Conservation (phyloP, 2,888 invertebrate species). For the Chrysolina oricalcia region DNA sequence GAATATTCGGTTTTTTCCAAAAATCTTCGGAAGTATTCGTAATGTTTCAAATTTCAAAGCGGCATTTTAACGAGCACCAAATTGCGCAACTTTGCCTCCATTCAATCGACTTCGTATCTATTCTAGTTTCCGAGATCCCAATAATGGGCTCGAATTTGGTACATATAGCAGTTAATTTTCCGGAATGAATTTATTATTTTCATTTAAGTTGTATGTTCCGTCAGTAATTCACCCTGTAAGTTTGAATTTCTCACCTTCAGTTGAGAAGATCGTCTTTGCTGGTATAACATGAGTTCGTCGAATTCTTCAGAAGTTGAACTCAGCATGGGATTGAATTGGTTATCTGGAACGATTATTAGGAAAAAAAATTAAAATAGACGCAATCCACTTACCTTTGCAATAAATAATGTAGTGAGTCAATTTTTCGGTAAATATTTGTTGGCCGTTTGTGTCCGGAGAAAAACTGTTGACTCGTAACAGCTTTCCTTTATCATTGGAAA, state of each 20-base stretch:
- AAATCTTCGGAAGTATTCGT: too few relatives aligned
- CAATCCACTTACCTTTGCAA: slow-evolving; percentile 27
- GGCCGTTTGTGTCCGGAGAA: slow-evolving; percentile 36
- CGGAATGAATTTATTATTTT: too few relatives aligned
- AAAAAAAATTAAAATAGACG: not conserved
- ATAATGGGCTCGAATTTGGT: too few relatives aligned
- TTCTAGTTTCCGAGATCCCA: too few relatives aligned
- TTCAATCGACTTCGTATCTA: too few relatives aligned
- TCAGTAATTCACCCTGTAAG: not conserved
- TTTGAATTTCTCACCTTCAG: slow-evolving; percentile 9
- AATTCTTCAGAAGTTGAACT: slow-evolving; percentile 45
- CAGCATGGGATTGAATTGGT: slow-evolving; percentile 43
- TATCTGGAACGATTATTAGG: not conserved
- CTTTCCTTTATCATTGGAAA: slow-evolving; percentile 41
- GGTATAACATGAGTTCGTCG: slow-evolving; percentile 16
- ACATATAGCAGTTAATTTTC: too few relatives aligned
- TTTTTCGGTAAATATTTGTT: slow-evolving; percentile 45
- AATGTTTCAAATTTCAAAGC: too few relatives aligned
- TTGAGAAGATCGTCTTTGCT: slow-evolving; percentile 19
- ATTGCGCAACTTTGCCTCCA: too few relatives aligned
- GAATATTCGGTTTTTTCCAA: too few relatives aligned
- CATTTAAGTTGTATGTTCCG: too few relatives aligned
- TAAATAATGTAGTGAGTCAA: slow-evolving; percentile 46
- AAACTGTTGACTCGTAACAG: slow-evolving; percentile 33
- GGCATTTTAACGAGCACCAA: too few relatives aligned